A percentile compares a stretch with the other conserved stretches of the same genome.
Conservation (phyloP, 2,797 vertebrate genomes). For the Myripristis murdjan region DNA sequence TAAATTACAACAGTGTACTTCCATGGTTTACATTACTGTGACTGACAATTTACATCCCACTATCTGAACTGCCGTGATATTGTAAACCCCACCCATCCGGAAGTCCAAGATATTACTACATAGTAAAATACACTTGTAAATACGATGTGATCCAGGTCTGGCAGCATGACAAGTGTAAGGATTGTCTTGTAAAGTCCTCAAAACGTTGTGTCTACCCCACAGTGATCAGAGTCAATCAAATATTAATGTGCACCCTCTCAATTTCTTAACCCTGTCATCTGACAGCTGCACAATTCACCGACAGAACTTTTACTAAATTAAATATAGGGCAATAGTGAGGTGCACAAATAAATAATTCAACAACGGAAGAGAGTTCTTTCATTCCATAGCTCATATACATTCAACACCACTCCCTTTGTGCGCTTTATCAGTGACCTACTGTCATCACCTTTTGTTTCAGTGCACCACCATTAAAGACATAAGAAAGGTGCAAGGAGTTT, state of each 20-base stretch:
- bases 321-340: constrained; percentile 38
- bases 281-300: constrained; percentile 65
- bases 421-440: constrained; percentile 10
- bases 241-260: constrained; percentile 80
- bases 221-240: constrained; percentile 74
- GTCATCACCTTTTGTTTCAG: constrained; percentile 15
- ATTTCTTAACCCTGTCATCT: constrained; percentile 70
- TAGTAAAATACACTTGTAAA: neutral
- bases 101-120: neutral
- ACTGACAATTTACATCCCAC: neutral
- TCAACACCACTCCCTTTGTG: constrained; percentile 8
- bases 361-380: constrained; percentile 45
- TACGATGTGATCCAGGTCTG: neutral
- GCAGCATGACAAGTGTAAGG: neutral
- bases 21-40: neutral
- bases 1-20: neutral
- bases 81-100: neutral
- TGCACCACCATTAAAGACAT: constrained; percentile 5
- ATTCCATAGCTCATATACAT: constrained; percentile 22
- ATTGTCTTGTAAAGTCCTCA: constrained; percentile 5
- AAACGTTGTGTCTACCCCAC: constrained; percentile 26
- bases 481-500: constrained; percentile 20
- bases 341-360: constrained; percentile 67
- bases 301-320: constrained; percentile 64
- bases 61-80: neutral